Base-by-base conservation (phyloP, 2,113 vertebrate species). In the Himantopus leucocephalus region DNA sequence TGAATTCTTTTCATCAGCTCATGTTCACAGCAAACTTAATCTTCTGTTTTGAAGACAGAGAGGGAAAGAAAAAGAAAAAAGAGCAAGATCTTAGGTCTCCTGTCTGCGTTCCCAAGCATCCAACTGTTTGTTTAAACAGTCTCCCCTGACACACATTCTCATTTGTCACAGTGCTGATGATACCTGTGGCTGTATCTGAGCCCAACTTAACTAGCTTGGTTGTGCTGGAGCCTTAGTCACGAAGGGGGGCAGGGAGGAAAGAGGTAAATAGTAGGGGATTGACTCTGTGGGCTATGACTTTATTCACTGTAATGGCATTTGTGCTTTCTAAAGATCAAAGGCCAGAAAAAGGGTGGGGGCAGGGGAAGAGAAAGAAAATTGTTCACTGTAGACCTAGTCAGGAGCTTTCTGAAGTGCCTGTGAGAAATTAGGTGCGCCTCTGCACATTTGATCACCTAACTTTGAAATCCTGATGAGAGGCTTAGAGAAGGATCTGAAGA, bases 1-100 rank as follows among this genome's bases (percentile, higher is more conserved):
- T 96, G 98, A 98, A 98, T 98, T 97, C 97, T 98, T 98, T 98
- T 98, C 97, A 98, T 98, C 98, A 97, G 98, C 97, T 98, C 98
- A 95, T 98, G 97, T 98, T 98, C 98, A 97, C 96, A 98, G 98
- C 97, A 98, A 98, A 98, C 96, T 97, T 98, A 98, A 98, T 98
- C 98, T 98, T 97, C 98, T 98, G 97, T 98, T 98, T 97, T 94
- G 64, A 95, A 94, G 96, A 87, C 9, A 13, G 76, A 87, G 80
- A 37, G 81, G 74, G 75, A 73, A 94, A 94, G 89, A 89, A 88
- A 94, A 85, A 52, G 39, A 60, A 66, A 80, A 94, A 85, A 88
- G 64, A 97, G 74, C 70, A 58, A 84, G 97, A 97, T 97, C 95
- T 97, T 97, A 96, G 90, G 96, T 97, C 97, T 97, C 97, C 63